A percentile compares a stretch with the other conserved stretches of the same genome.
These are phyloP conservation scores for Phoxinus phoxinus DNA, from an alignment of 2,113 vertebrate genomes.

Conservation along the genomic window DNA sequence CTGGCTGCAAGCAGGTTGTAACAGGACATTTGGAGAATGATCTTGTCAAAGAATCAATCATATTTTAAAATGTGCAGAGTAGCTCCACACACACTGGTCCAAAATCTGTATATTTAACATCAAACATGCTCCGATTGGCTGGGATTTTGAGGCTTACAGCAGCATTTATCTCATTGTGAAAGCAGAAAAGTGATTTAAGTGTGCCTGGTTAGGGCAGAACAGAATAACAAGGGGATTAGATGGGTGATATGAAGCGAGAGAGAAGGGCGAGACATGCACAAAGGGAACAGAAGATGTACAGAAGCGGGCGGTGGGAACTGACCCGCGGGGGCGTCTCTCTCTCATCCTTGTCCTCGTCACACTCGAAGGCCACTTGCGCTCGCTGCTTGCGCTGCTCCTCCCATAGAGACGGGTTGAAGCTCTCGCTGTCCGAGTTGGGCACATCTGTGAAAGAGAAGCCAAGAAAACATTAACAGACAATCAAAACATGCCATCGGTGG, in stretches of 20 bases:
- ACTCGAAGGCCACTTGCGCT: conserved; percentile 98
- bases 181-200: neutral
- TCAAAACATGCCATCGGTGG: neutral
- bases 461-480: conserved; percentile 1
- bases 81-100: neutral
- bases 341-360: conserved; percentile 98
- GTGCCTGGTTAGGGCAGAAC: neutral
- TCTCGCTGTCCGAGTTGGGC: conserved; percentile 96
- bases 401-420: conserved; percentile 96
- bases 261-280: neutral
- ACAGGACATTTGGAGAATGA: neutral
- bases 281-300: neutral
- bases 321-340: conserved; percentile 90
- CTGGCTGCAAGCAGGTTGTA: neutral
- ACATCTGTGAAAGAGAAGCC: conserved; percentile 79
- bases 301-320: conserved; percentile 54
- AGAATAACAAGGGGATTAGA: neutral
- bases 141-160: neutral
- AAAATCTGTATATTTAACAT: neutral
- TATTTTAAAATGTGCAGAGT: neutral
- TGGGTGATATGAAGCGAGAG: neutral
- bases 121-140: neutral
- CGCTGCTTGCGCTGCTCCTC: conserved; percentile 97
- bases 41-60: no score
- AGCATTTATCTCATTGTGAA: neutral